Base-by-base conservation (phyloP, 1,140 invertebrate genomes). In the Delia radicum region DNA sequence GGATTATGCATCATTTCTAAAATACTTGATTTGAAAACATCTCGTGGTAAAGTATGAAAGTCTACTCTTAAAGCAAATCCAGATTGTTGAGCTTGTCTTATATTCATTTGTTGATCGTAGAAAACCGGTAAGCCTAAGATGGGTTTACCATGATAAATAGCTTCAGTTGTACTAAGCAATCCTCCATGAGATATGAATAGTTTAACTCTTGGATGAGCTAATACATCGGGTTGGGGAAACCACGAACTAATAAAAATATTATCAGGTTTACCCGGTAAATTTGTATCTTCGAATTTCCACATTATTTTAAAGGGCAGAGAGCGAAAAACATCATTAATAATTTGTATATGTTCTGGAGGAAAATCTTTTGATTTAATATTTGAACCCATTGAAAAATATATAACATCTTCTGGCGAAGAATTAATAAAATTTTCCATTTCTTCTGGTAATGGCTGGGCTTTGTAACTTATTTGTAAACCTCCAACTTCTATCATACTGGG, bases 121-220 rank as follows among this genome's bases (percentile, higher is more conserved):
- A 91, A 89, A n/a, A 93, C 85, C 13, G 93, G 93, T 61, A 94
- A 85, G 2, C 91, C 92, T 28, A 94, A 85, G 7, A 94, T 87
- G 0, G 93, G 93, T 6, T 93, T 90, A 75, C 90, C 91, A 79
- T 92, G 90, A 84, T 91, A 91, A 1, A 94, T 82, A 4, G 92
- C 90, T 84, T 95, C 93, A 77, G 91, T 89, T n/a, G 91, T 87
- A 74, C 93, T 92, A n/a, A 92, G 86, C n/a, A 91, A 80, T 7
- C 93, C 93, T 33, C 91, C 92, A 79, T 94, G 92, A 1, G 92
- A 92, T 24, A 95, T 90, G 79, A 95, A 93, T 0, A 89, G 87
- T 80, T 89, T 90, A 0, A 93, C 87, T 78, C 93, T 93, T 1
- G 88, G 88, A 87, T 94, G 92, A 33, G 89, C 93, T 75, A 93